These are phyloP conservation scores for Salpingus planirostris DNA, from an alignment of 2,888 invertebrate species.

Conservation along the genomic window DNA sequence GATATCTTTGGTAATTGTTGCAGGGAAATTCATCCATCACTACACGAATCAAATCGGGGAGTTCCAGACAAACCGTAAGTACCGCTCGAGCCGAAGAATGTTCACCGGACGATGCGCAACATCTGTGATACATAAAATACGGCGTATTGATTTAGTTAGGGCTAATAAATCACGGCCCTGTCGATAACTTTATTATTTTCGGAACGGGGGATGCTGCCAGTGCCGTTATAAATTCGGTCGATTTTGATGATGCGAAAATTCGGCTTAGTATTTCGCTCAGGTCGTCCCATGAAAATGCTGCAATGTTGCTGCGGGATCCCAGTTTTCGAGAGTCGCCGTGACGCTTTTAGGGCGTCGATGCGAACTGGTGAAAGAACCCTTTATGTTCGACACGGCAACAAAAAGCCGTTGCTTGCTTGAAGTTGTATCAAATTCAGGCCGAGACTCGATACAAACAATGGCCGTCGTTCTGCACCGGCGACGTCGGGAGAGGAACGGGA, in stretches of 20 bases:
- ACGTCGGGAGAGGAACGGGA: constrained; percentile 6
- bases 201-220: constrained; percentile 19
- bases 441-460: constrained; percentile 11
- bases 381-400: background rate
- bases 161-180: constrained; percentile 35
- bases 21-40: constrained; percentile 37
- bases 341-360: background rate
- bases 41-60: constrained; percentile 33
- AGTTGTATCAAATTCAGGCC: constrained; percentile 11
- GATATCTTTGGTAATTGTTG: constrained; percentile 19
- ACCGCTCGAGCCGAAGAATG: too few relatives aligned
- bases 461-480: too few relatives aligned
- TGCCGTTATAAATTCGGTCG: background rate
- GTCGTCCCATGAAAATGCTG: too few relatives aligned
- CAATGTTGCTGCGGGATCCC: too few relatives aligned
- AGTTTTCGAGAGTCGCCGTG: too few relatives aligned
- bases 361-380: background rate
- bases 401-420: constrained; percentile 3
- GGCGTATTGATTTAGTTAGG: constrained; percentile 32
- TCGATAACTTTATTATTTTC: constrained; percentile 36
- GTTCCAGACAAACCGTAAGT: constrained; percentile 37
- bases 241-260: background rate
- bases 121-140: constrained; percentile 29
- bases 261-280: too few relatives aligned
- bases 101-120: too few relatives aligned